Base-by-base conservation (phyloP, 2,797 vertebrate species). In the Lindbergichthys nudifrons region DNA sequence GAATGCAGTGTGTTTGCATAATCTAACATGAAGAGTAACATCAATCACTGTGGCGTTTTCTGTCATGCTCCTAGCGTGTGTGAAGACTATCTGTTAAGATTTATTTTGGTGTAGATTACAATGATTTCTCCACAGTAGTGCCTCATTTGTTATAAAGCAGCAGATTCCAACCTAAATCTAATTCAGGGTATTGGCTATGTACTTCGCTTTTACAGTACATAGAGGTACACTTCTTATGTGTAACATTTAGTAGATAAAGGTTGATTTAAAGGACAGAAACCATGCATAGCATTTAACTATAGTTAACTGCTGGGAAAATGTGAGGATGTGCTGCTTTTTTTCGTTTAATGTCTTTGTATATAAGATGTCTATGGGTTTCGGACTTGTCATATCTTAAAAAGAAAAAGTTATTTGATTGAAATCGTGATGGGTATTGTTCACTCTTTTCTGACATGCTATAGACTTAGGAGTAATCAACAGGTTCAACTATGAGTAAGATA, bases 1-100 rank as follows among this genome's bases (percentile, higher is more conserved):
- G 80, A 87, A 86, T 79, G 66, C 67, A 60, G 30, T 60, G 62
- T 64, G 81, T 92, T 90, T 89, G 86, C 83, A 89, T 94, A 85
- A 89, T 92, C 77, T 82, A 66, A 87, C 82, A 81, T 71, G 68
- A 89, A 85, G 79, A 67, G 77, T 60, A 57, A 58, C 70, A 83
- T 84, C 82, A 76, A 84, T 90, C 82, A 82, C 51, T 21, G 30
- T 50, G 54, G 58, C 63, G 21, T 77, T 80, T 80, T 30, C 56
- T 64, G 66, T 73, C 63, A 59, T 68, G 51, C 42, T 60, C 16
- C 23, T n/a, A 39, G 39, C 21, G 30, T 56, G 47, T 61, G 78
- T n/a, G 42, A 70, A 74, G 21, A 46, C 54, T 30, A 26, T 54
- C 45, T 60, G 11, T 36, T 39, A 19, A 36, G 65, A 70, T 65